Evolutionary conservation across 2,888 invertebrate species (phyloP).

Genomic region (Tenthredo distinguenda): DNA sequence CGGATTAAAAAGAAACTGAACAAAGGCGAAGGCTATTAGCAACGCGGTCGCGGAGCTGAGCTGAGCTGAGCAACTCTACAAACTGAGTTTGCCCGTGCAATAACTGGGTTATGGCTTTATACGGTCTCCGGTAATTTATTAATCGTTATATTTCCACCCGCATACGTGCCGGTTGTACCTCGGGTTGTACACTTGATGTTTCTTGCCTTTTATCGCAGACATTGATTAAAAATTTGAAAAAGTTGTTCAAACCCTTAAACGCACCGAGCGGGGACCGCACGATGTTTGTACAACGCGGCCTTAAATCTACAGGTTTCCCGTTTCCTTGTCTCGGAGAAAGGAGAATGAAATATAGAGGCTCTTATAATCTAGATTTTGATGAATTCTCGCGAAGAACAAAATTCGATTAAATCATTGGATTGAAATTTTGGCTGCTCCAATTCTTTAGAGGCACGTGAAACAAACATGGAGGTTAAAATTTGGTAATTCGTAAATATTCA

Average conservation of each 20-base stretch:
- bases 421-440: background rate
- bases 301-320: background rate
- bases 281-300: background rate
- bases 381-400: background rate
- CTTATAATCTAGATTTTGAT: background rate
- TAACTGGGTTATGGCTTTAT: background rate
- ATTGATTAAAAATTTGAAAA: background rate
- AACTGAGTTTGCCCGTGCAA: conserved; percentile 24
- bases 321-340: background rate
- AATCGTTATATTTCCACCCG: background rate
- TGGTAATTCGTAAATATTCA: background rate
- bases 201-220: background rate
- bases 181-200: background rate
- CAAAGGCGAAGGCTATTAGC: background rate
- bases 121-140: background rate
- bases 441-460: background rate
- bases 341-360: background rate
- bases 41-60: background rate
- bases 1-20: conserved; percentile 13
- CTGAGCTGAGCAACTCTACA: background rate
- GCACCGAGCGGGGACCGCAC: background rate
- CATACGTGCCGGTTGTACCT: background rate
- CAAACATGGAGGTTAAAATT: background rate
- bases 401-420: background rate
- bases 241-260: background rate